Evolutionary conservation across 37 sponge, comb jelly and placozoan genomes (phyloP), one percentile per base, ranked within the genome.

Genomic region (Spongia lamella): DNA sequence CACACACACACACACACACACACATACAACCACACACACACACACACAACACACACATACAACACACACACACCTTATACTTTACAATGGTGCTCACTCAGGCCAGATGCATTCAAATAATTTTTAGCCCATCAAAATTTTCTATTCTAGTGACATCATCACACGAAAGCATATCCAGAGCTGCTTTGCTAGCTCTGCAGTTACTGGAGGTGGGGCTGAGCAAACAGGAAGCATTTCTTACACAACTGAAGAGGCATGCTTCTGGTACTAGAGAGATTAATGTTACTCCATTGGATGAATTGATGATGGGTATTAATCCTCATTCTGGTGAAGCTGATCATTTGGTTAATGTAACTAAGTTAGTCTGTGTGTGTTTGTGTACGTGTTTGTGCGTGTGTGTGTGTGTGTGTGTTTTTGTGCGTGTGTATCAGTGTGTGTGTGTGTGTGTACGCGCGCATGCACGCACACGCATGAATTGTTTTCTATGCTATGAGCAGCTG

Each of bases 311-410:
- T 6, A 68, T 98, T 51, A 95, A 91, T 73, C 88, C 90, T 31
- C 68, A 76, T 31, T 86, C 93, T 15, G 54, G 80, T 24, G 78
- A 73, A 20, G 75, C 95, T 51, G 91, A 98, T 55, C 83, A 90
- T 26, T 38, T 92, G 21, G 29, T 98, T 25, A 86, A 84, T 38
- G 74, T 98, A 17, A 82, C 95, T n/a, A 89, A 75, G 99, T 98
- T 19, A 49, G 96, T 71, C 1, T 16, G 47, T 43, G 47, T 43
- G 9, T 9, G 36, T n/a, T 34, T 29, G 13, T 43, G 47, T 43
- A 13, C 5, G 7, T 5, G 47, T 43, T 43, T 43, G 47, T 43
- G 47, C 9, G 47, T 43, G 9, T 43, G 9, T 61, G 30, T 58
- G 11, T 14, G 5, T 58, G 61, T 58, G 5, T 13, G 7, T 43